Conservation (phyloP, 2,113 vertebrate species). For the Tetraodon nigroviridis region DNA sequence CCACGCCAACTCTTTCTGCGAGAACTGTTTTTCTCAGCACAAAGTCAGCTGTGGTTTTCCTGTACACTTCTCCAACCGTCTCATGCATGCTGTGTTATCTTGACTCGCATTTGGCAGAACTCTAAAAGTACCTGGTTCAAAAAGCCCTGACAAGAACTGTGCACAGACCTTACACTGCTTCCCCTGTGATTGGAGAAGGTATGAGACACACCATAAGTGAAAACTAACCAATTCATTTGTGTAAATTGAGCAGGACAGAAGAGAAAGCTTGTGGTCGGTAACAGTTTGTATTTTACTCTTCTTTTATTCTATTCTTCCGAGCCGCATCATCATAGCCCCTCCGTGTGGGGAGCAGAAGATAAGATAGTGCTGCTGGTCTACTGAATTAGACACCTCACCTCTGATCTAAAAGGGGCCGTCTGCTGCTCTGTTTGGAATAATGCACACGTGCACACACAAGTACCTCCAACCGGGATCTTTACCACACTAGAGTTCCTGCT, state of each 20-base stretch:
- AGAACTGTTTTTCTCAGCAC: constrained; percentile 54
- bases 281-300: no score
- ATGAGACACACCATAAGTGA: no score
- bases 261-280: neutral
- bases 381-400: constrained; percentile 61
- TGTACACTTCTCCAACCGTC: constrained; percentile 49
- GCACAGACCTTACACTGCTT: neutral
- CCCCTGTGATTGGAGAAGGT: neutral
- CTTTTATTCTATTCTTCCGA: no score
- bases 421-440: constrained; percentile 47
- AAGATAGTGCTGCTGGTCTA: constrained; percentile 65
- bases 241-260: neutral
- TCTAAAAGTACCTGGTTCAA: constrained; percentile 6
- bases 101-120: constrained; percentile 19
- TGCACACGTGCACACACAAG: constrained; percentile 20
- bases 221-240: no score
- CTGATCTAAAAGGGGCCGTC: constrained; percentile 69
- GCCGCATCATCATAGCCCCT: neutral
- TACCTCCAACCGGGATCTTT: constrained; percentile 47
- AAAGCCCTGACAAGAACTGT: neutral
- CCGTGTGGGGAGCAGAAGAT: constrained; percentile 50
- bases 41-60: constrained; percentile 50
- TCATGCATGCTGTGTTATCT: constrained; percentile 36
- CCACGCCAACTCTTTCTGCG: constrained; percentile 29
- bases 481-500: constrained; percentile 51